These are phyloP conservation scores for Pseudocheirus occidentalis DNA, from an alignment of 2,797 vertebrate species.

Conservation along the genomic window DNA sequence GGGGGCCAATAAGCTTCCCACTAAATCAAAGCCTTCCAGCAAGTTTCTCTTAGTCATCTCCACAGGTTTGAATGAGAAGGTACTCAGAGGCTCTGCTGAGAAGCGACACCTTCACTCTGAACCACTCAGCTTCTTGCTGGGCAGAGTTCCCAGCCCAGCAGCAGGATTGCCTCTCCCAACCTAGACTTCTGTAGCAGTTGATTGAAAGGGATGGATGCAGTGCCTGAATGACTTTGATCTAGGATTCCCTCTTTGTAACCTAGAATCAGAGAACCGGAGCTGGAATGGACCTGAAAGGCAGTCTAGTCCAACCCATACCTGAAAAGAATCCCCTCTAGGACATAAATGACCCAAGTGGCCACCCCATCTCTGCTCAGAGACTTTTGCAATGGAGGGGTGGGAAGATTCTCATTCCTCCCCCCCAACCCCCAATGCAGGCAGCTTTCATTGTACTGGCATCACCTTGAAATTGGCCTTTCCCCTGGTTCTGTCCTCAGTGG, in stretches of 20 bases:
- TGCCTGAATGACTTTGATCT: conserved; percentile 65
- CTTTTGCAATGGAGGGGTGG: background rate
- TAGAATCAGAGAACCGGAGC: background rate
- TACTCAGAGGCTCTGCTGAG: background rate
- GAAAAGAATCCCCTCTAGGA: background rate
- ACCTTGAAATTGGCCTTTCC: background rate
- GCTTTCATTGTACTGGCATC: background rate
- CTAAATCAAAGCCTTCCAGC: background rate
- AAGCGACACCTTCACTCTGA: conserved; percentile 39
- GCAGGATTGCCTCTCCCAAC: background rate
- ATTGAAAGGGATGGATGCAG: conserved; percentile 62
- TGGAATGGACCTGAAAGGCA: background rate
- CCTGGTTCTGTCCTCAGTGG: background rate
- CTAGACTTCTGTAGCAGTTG: background rate
- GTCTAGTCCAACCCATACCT: background rate
- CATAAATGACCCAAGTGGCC: background rate
- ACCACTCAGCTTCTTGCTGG: background rate
- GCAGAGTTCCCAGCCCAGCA: background rate
- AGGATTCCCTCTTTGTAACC: conserved; percentile 6
- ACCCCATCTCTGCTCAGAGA: background rate
- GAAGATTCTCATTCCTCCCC: background rate
- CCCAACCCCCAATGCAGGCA: background rate
- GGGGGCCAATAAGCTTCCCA: conserved; percentile 34
- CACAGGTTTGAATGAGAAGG: background rate
- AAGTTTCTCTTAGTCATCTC: conserved; percentile 39